These are phyloP conservation scores for rabbit (Oryctolagus cuniculus) DNA, from an alignment of 2,113 vertebrate species.

Conservation along the genomic window mOryCun1.1 NC_091437.1:36566001-36566500, in stretches of 20 bases:
- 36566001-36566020: neutral
- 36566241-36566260: neutral
- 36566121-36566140: neutral
- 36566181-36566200: neutral
- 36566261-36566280: neutral
- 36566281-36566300: conserved; percentile 12
- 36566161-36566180: neutral
- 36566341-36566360: conserved; percentile 31
- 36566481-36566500: conserved; percentile 1
- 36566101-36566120: neutral
- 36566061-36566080: neutral
- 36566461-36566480: neutral
- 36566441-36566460: neutral
- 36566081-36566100: neutral
- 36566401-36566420: neutral
- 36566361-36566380: neutral
- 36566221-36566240: neutral
- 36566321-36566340: neutral
- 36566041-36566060: neutral
- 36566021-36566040: neutral
- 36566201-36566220: neutral
- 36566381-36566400: neutral
- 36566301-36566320: neutral
- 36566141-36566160: neutral
- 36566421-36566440: neutral